Percentiles rank a stretch among this genome's conserved stretches.
Conservation (phyloP, 2,113 vertebrate genomes). For the Rhea pennata region DNA sequence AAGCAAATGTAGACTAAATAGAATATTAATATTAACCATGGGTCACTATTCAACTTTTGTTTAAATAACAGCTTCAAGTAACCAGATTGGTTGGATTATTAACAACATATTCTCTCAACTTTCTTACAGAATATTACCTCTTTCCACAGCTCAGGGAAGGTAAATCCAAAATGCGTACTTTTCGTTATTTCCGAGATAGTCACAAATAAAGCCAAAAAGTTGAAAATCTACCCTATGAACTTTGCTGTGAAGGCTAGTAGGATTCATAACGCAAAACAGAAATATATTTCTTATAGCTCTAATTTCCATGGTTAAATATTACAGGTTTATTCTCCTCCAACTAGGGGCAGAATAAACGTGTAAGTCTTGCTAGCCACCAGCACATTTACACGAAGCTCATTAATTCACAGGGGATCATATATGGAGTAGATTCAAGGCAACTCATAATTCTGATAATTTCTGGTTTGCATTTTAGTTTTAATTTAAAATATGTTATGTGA, state of each 20-base stretch:
- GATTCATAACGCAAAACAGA: not conserved
- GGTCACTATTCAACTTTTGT: slow-evolving; percentile 23
- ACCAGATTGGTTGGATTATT: not conserved
- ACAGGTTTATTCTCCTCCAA: not conserved
- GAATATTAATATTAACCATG: slow-evolving; percentile 26
- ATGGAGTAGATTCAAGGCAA: not conserved
- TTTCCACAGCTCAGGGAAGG: not conserved
- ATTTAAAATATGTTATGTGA: not conserved
- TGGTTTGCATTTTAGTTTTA: too few species aligned
- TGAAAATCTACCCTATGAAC: not conserved
- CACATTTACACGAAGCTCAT: not conserved
- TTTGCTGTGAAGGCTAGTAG: not conserved
- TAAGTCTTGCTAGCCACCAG: not conserved
- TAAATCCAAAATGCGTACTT: not conserved
- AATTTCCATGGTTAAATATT: not conserved
- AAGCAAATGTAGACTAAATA: not conserved
- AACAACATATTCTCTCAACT: not conserved
- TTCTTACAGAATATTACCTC: not conserved
- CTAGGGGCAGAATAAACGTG: not conserved
- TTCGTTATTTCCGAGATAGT: not conserved
- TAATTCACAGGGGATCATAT: not conserved
- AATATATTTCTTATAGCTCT: not conserved
- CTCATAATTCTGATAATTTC: not conserved
- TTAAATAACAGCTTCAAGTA: slow-evolving; percentile 23
- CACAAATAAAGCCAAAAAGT: not conserved